A percentile compares a stretch with the other conserved stretches of the same genome.
Evolutionary conservation across 1,140 invertebrate species (phyloP).

Genomic region (Lordiphosa mommai): DNA sequence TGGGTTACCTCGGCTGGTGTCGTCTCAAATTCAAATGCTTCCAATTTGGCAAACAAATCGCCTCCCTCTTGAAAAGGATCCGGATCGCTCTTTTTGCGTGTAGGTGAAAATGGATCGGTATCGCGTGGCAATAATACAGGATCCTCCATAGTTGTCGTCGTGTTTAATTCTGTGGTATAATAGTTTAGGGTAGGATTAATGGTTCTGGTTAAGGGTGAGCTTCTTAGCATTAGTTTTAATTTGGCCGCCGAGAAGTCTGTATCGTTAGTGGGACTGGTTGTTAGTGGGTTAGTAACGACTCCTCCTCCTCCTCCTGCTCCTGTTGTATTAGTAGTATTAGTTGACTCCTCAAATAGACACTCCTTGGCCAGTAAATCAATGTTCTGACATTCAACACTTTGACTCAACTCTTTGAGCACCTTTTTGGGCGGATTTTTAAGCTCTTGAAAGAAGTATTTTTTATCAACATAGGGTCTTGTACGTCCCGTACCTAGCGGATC

Average conservation of each 20-base stretch:
- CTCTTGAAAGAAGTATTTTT: constrained; percentile 96
- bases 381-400: constrained; percentile 33
- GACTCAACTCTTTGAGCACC: constrained; percentile 89
- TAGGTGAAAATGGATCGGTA: constrained; percentile 78
- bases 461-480: constrained; percentile 94
- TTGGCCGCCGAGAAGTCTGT: constrained; percentile 56
- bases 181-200: constrained; percentile 71
- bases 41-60: constrained; percentile 81
- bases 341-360: constrained; percentile 48
- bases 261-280: constrained; percentile 21
- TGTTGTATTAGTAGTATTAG: constrained; percentile 30
- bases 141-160: constrained; percentile 33
- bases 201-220: constrained; percentile 39
- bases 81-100: constrained; percentile 81
- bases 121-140: constrained; percentile 73
- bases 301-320: background rate
- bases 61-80: constrained; percentile 86
- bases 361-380: constrained; percentile 57
- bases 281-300: constrained; percentile 33
- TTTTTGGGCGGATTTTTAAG: constrained; percentile 95
- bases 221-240: constrained; percentile 59
- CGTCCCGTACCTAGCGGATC: constrained; percentile 94
- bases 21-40: constrained; percentile 84
- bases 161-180: constrained; percentile 64
- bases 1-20: constrained; percentile 12